phyloP scores from a whole-genome alignment of 2,113 vertebrate species.

The Chauna torquata region DNA sequence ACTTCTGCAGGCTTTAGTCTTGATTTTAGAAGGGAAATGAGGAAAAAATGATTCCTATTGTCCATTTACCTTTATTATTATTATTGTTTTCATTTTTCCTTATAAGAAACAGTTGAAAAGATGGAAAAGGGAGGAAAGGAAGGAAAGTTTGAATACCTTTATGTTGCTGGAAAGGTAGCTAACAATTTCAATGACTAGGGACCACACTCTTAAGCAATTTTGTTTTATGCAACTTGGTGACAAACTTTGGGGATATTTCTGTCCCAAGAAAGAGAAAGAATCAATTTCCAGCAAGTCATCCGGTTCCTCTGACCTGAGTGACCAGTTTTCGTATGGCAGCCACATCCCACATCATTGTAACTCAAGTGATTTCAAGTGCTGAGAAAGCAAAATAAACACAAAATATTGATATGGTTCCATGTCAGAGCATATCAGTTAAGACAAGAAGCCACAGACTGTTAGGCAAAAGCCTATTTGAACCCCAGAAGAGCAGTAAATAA shows the following conservation, averaged over 20 bases:
- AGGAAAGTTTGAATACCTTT: neutral
- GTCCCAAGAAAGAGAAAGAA: neutral
- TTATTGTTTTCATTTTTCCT: neutral
- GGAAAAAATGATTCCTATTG: neutral
- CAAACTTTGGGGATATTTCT: neutral
- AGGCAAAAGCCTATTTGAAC: neutral
- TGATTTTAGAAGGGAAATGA: neutral
- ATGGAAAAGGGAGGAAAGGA: neutral
- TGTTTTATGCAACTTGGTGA: neutral
- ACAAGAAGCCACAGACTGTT: neutral
- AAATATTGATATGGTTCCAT: neutral
- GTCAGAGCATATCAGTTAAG: neutral
- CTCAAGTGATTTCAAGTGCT: neutral
- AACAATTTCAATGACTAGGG: neutral
- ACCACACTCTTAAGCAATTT: neutral
- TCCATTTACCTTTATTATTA: neutral
- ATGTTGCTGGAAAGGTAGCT: neutral
- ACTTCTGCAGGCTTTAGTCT: neutral
- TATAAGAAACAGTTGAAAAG: neutral
- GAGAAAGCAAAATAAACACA: neutral
- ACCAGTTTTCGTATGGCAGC: neutral
- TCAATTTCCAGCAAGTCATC: neutral
- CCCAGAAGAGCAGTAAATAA: neutral
- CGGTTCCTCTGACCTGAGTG: neutral
- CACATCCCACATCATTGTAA: neutral